phyloP scores from a whole-genome alignment of 2,113 vertebrate genomes.

The Esox niger region DNA sequence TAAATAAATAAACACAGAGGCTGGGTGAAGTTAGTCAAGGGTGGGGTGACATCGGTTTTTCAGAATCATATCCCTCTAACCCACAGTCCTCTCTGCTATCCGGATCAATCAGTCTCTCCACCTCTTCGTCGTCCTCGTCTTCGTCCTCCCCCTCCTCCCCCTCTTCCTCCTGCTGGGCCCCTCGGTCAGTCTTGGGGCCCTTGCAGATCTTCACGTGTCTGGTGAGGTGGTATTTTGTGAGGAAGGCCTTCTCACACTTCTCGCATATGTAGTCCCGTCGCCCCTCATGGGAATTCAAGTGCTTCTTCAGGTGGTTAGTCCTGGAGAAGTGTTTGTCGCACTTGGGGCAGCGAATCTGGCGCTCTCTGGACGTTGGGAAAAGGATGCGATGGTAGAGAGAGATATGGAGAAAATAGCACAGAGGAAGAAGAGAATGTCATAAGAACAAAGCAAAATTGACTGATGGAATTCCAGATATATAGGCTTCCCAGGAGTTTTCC shows the following conservation, averaged over 20 bases:
- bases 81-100: constrained; percentile 61
- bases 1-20: not conserved
- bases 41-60: constrained; percentile 64
- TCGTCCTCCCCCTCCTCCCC: constrained; percentile 79
- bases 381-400: not conserved
- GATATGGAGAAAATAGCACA: not conserved
- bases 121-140: constrained; percentile 68
- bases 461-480: not conserved
- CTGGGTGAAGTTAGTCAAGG: constrained; percentile 41
- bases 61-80: constrained; percentile 65
- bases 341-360: constrained; percentile 93
- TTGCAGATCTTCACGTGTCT: constrained; percentile 98
- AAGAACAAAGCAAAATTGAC: not conserved
- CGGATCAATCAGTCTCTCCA: constrained; percentile 46
- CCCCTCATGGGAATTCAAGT: constrained; percentile 96
- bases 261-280: constrained; percentile 96
- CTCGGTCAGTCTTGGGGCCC: constrained; percentile 79
- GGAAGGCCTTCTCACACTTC: constrained; percentile 95
- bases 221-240: constrained; percentile 97
- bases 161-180: constrained; percentile 78
- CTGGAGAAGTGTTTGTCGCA: constrained; percentile 94
- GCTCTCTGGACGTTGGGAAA: constrained; percentile 73
- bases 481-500: not conserved
- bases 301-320: constrained; percentile 95
- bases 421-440: not conserved